Evolutionary conservation across 1,140 invertebrate genomes (phyloP), one percentile per base, ranked within the genome.

Genomic region (Heliothis virescens): DNA sequence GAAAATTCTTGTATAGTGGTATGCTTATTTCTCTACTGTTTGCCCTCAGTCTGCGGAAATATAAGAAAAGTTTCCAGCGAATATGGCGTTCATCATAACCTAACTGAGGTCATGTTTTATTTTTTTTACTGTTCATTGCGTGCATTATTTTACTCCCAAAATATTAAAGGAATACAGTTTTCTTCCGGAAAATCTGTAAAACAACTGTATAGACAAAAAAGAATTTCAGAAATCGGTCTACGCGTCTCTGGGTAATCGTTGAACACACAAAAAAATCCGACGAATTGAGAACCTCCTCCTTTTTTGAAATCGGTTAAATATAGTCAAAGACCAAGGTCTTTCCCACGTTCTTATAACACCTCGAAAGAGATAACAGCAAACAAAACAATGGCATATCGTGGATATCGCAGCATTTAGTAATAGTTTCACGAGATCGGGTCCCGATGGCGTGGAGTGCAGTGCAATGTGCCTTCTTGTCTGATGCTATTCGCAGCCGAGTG

Each of bases 401-500:
- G 41, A n/a, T 65, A 41, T 16, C 16, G 16, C 16, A 65, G 34
- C 62, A 65, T 53, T 69, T 69, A 41, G 13, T 41, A 69, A 69
- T 69, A 69, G 65, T 69, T 15, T 41, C 60, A 29, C 9, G 3
- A 41, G 29, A 63, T 41, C 26, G n/a, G n/a, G 65, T 48, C 41
- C 12, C 65, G 65, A 52, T 67, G 48, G 65, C 65, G n/a, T 26
- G 48, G 65, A 69, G 41, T 34, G 60, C 76, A 63, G 60, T 53
- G 47, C 59, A 52, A 34, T 76, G 29, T 59, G 59, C 48, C 21
- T 21, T 52, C 41, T 47, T 47, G 34, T 18, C 55, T 50, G 69
- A 72, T 72, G 69, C 55, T 55, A 72, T 72, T 72, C 55, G 69
- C 52, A 55, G 52, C 10, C 52, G 12, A 29, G 53, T 52, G 53